Base-by-base conservation (phyloP, 2,888 invertebrate species). In the Xanthia icteritia region DNA sequence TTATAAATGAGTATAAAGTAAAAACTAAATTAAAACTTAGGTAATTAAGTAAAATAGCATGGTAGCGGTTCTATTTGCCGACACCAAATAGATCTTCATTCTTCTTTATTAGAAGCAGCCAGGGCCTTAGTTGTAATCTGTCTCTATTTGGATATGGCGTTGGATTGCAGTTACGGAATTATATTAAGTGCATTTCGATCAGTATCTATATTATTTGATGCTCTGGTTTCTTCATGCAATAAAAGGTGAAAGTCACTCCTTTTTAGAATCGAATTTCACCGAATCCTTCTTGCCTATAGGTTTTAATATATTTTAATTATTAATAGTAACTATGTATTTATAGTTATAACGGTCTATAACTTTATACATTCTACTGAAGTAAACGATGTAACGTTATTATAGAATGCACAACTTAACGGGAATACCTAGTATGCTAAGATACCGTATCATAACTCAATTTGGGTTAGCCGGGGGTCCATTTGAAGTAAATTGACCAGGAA, bases 401-500 rank as follows among this genome's bases (percentile, higher is more conserved):
- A 70, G 51, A n/a, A 20, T 51, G 54, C 27, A 71, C 27, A 51
- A 48, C 36, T 61, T 66, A 65, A 51, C 36, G 17, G 11, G 56
- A 72, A 61, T 42, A 61, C 36, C 51, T 67, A 48, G 8, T 20
- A 27, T 56, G 60, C 65, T 75, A 54, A 69, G 63, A 79, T 60
- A 63, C 66, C 63, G 36, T 64, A 45, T 71, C 31, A 60, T 83
- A 76, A 85, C 69, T 70, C 69, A 76, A 81, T 81, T 85, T 67
- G 20, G 82, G 66, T 67, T 67, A 81, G 72, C 63, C 27, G 51
- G 45, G 39, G 51, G 69, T 63, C 58, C 73, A 67, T 81, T 73
- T 85, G 82, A 73, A 73, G 85, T 65, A 70, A 76, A 85, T 81
- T 73, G 76, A 73, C 60, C 73, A 23, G 76, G 42, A 48, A 61